Base-by-base conservation (phyloP, 1,140 invertebrate species). In the Penaeus indicus region DNA sequence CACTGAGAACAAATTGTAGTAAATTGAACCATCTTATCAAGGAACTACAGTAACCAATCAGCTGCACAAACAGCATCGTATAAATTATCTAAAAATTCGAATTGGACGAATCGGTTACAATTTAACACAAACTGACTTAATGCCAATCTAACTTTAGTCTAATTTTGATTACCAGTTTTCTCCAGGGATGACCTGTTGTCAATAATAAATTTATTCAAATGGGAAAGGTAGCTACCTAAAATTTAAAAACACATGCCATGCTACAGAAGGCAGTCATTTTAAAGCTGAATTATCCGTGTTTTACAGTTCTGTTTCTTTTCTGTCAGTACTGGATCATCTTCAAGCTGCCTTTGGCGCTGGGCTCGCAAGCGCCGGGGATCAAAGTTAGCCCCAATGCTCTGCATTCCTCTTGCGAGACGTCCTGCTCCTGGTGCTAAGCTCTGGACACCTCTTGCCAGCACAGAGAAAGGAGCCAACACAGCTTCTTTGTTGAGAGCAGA, bases 381-480 rank as follows among this genome's bases (percentile, higher is more conserved):
- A 96, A 94, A 93, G 87, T 97, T 97, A 2, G 96, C 95, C 0
- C 97, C 96, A 83, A 97, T 93, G 90, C 94, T 96, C 92, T 97
- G 96, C 88, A 89, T 85, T 54, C 88, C 88, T 13, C 88, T 75
- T 61, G 88, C 88, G 22, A 89, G 54, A n/a, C 88, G 82, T n/a
- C 84, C 84, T 60, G 88, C 88, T 42, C 84, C 84, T 22, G 88
- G 88, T n/a, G 88, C 88, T n/a, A 89, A 72, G 72, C 83, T 85
- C 54, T 89, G 88, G 18, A 97, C 95, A 0, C 96, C 96, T 92
- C 96, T 96, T 1, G 96, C 96, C 27, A 97, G 93, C 92, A 97
- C 97, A 54, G 88, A 89, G 60, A 89, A 89, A 18, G 88, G 88
- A 32, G 88, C 95, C 38, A 96, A 92, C n/a, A 96, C 95, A 91